Evolutionary conservation across 2,797 vertebrate genomes (phyloP), one percentile per base, ranked within the genome.

Genomic region (Poeciliopsis presidionis): DNA sequence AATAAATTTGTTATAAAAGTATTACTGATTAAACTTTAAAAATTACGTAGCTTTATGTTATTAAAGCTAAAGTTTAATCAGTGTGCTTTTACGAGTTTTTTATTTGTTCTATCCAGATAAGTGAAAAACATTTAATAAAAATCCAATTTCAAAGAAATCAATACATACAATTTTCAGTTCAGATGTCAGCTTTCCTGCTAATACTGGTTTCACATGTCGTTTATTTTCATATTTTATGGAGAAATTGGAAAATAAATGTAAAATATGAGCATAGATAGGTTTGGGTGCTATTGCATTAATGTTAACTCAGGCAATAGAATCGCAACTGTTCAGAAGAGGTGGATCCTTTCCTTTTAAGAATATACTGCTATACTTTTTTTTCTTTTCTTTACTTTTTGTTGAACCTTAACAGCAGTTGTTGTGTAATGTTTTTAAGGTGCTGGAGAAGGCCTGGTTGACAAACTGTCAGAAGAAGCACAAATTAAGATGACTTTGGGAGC

Each of bases 391-490:
- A 13, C 18, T 4, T 72, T 39, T 53, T 28, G 5, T 46, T 47
- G 2, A 72, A 47, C 28, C 14, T 6, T 3, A 41, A 67, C 25
- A 72, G 14, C 43, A 28, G 7, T 72, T 70, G 43, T 12, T 72
- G 28, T 16, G 7, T 3, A 18, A 18, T 47, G 14, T 77, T 78
- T 80, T 81, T 1, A 70, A 89, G 85, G 79, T 5, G 46, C 2
- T 33, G 0, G 9, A 69, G 30, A 0, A 73, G 30, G 0, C 12
- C 39, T 81, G 55, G 43, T 18, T 3, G 9, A 67, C 67, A n/a
- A 59, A 47, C 49, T 84, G 61, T 80, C 85, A 65, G 73, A 71
- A 46, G 81, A 85, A 36, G 83, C 11, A 8, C 49, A 71, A 75
- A 2, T 13, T 3, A 78, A 1, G 46, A 57, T 87, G 41, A 46